phyloP scores from a whole-genome alignment of 2,797 vertebrate species.

The Parauchenoglanis punctatus region DNA sequence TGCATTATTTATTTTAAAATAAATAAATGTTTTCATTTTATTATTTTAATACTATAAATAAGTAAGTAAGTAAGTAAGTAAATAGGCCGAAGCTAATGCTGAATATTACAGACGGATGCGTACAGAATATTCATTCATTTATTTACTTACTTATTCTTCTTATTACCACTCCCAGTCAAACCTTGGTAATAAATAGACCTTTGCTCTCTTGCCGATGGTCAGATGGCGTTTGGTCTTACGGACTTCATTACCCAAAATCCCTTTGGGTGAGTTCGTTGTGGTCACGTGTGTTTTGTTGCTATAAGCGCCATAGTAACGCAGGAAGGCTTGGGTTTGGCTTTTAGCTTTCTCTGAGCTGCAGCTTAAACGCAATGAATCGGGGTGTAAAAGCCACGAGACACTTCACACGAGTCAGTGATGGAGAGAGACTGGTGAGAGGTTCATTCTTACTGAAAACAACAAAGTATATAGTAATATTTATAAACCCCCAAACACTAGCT shows the following conservation, averaged over 20 bases:
- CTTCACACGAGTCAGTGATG: not conserved
- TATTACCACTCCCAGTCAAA: no score
- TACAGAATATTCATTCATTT: not conserved
- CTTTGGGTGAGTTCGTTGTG: not conserved
- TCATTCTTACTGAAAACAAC: not conserved
- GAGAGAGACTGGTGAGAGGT: not conserved
- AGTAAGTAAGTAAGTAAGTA: not conserved
- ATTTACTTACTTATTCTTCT: not conserved
- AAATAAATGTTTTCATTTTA: not conserved
- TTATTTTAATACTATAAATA: not conserved
- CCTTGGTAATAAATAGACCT: not conserved
- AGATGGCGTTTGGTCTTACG: not conserved
- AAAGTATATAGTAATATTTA: no score
- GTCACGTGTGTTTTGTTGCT: conserved; percentile 35
- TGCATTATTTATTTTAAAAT: not conserved
- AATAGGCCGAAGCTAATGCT: not conserved
- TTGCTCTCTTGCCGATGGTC: not conserved
- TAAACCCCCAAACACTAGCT: not conserved
- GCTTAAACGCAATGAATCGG: not conserved
- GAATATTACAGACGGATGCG: not conserved
- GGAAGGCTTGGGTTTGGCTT: not conserved
- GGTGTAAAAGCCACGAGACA: not conserved
- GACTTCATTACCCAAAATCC: conserved; percentile 46
- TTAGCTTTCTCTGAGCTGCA: not conserved
- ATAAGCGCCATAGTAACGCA: conserved; percentile 41